Evolutionary conservation across 1,140 invertebrate genomes (phyloP).

Genomic region (Calephelis virginiensis): DNA sequence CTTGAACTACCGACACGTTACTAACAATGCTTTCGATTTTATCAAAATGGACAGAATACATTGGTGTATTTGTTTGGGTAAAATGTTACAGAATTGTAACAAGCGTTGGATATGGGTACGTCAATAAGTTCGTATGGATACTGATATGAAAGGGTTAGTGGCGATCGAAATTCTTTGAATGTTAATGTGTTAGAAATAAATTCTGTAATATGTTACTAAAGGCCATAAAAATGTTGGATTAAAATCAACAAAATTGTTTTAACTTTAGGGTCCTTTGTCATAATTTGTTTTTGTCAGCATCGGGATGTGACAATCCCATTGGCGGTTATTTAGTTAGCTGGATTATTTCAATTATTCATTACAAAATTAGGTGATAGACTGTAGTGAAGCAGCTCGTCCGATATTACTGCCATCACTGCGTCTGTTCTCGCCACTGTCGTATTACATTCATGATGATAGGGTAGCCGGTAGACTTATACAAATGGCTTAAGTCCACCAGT

Average conservation of each 20-base stretch:
- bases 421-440: no score
- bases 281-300: no score
- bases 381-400: no score
- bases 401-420: no score
- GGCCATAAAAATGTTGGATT: conserved; percentile 3
- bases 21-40: conserved; percentile 37
- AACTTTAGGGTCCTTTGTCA: neutral
- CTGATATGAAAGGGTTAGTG: neutral
- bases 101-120: conserved; percentile 19
- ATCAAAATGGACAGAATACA: conserved; percentile 34
- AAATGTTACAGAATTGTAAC: conserved; percentile 6
- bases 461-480: no score
- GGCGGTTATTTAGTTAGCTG: no score
- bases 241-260: neutral
- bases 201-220: conserved; percentile 1
- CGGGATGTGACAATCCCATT: no score
- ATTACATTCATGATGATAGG: no score
- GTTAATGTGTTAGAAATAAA: conserved; percentile 12
- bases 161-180: conserved; percentile 8
- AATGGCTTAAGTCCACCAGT: no score
- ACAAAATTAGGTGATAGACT: no score
- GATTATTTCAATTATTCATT: no score
- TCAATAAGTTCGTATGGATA: neutral
- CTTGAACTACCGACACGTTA: conserved; percentile 37
- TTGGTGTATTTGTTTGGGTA: conserved; percentile 30